phyloP scores from a whole-genome alignment of 2,888 invertebrate genomes.

The Pyrochroa serraticornis region DNA sequence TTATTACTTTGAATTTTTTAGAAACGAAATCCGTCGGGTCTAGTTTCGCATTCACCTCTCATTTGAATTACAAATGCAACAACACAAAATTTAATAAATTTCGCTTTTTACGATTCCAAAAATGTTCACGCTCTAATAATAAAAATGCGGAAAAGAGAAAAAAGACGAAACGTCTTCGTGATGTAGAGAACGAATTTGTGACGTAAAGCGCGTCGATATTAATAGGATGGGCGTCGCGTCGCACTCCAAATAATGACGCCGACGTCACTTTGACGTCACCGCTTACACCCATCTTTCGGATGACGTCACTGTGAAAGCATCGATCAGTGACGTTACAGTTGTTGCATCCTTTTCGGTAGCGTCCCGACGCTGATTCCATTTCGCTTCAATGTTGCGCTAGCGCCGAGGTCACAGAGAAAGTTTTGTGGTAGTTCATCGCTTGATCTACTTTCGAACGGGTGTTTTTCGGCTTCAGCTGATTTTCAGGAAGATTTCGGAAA shows the following conservation, averaged over 20 bases:
- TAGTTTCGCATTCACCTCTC: background rate
- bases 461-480: conserved; percentile 17
- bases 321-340: conserved; percentile 44
- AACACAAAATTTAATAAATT: conserved; percentile 3
- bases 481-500: background rate
- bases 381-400: conserved; percentile 36
- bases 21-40: conserved; percentile 1
- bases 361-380: conserved; percentile 22
- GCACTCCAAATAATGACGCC: conserved; percentile 40
- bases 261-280: conserved; percentile 48
- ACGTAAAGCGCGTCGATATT: conserved; percentile 46
- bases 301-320: conserved; percentile 47
- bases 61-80: conserved; percentile 11
- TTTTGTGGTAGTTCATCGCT: conserved; percentile 43
- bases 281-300: conserved; percentile 39
- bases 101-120: background rate
- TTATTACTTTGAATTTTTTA: conserved; percentile 8
- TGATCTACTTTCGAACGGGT: conserved; percentile 32
- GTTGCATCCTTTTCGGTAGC: conserved; percentile 29
- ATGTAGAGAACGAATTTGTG: conserved; percentile 31
- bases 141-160: conserved; percentile 2
- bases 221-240: conserved; percentile 46
- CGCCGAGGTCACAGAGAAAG: conserved; percentile 50
- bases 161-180: too few species aligned
- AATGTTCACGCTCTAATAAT: background rate